These are phyloP conservation scores for Ptychochromis oligacanthus DNA, from an alignment of 2,113 vertebrate species.

Conservation along the genomic window DNA sequence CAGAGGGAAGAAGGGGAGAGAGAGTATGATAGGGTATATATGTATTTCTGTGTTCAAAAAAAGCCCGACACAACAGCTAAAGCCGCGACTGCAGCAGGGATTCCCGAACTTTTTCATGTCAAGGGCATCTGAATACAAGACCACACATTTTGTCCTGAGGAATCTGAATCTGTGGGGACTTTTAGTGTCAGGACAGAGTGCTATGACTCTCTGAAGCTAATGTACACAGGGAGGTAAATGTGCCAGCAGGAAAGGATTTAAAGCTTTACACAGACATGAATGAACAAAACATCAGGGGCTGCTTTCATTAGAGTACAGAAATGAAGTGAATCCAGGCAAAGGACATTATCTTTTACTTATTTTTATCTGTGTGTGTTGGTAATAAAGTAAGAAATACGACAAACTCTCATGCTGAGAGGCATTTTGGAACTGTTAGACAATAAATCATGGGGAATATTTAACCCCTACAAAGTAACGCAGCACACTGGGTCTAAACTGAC, in stretches of 20 bases:
- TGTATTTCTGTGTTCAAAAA: conserved; percentile 50
- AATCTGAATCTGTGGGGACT: conserved; percentile 16
- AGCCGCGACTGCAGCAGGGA: conserved; percentile 44
- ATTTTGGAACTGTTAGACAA: background rate
- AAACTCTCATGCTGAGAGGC: background rate
- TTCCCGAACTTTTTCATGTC: conserved; percentile 55
- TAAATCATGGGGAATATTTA: background rate
- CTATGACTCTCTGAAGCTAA: background rate
- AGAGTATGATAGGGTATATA: conserved; percentile 63
- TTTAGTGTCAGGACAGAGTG: background rate
- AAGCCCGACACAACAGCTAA: conserved; percentile 37
- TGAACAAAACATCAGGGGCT: background rate
- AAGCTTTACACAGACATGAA: background rate
- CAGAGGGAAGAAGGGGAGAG: conserved; percentile 68
- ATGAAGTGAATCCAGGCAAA: background rate
- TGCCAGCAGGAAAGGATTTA: conserved; percentile 5
- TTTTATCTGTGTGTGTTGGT: background rate
- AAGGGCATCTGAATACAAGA: conserved; percentile 26
- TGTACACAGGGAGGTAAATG: background rate
- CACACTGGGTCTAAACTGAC: background rate
- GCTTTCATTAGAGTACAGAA: background rate
- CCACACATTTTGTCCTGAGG: conserved; percentile 22
- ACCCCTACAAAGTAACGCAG: background rate
- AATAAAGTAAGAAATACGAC: background rate
- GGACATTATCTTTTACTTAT: background rate